Conservation (phyloP, 2,113 vertebrate species). For the Loxodonta africana region DNA sequence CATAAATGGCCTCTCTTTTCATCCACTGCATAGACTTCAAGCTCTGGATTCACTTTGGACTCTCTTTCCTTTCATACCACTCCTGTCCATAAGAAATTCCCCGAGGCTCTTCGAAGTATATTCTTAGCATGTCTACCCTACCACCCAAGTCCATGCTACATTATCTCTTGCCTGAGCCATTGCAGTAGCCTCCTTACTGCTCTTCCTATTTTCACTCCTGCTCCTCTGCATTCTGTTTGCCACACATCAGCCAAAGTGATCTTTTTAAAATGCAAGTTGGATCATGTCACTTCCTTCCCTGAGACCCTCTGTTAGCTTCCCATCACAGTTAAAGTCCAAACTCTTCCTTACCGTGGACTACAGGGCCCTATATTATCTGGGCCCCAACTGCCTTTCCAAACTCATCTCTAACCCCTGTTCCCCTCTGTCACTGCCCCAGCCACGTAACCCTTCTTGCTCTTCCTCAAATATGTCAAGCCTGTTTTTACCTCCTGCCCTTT, state of each 20-base stretch:
- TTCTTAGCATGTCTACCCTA: neutral
- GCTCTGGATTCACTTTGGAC: constrained; percentile 9
- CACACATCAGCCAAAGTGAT: neutral
- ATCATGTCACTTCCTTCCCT: constrained; percentile 23
- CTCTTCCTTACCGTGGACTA: neutral
- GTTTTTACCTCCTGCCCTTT: neutral
- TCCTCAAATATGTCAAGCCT: neutral
- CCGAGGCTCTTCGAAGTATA: neutral
- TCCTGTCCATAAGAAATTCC: neutral
- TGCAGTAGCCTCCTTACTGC: neutral
- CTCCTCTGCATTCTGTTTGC: neutral
- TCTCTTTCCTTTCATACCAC: constrained; percentile 6
- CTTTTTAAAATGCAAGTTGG: constrained; percentile 42
- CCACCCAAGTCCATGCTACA: neutral
- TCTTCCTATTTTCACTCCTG: neutral
- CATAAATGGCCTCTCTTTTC: neutral
- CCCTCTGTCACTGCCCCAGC: neutral
- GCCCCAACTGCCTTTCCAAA: neutral
- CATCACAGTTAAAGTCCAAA: constrained; percentile 1
- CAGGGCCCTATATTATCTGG: neutral
- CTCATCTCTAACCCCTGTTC: neutral
- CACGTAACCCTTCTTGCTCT: neutral
- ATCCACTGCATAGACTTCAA: neutral
- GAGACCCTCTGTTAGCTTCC: neutral
- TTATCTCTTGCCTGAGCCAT: neutral